These are phyloP conservation scores for Accipiter virgatus DNA, from an alignment of 2,113 vertebrate species.

Conservation along the genomic window DNA sequence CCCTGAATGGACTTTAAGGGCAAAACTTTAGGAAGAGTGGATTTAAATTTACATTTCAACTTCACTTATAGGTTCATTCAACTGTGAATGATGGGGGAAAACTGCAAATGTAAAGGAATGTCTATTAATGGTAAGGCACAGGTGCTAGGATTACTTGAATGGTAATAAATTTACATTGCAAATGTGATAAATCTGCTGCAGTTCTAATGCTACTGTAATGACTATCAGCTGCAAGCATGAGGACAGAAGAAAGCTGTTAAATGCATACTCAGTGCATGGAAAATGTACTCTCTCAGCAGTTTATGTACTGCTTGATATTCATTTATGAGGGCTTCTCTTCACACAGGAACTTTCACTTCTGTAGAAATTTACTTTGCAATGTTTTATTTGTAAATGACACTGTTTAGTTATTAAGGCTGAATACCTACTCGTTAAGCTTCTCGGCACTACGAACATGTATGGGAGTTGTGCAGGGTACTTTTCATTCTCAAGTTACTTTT, in stretches of 20 bases:
- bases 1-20: background rate
- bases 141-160: constrained; percentile 40
- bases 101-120: background rate
- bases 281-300: constrained; percentile 47
- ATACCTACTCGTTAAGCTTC: background rate
- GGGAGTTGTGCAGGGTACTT: background rate
- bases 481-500: background rate
- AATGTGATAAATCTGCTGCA: constrained; percentile 52
- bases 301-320: constrained; percentile 34
- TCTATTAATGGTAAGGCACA: constrained; percentile 38
- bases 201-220: constrained; percentile 48
- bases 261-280: constrained; percentile 28
- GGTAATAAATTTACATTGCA: constrained; percentile 62
- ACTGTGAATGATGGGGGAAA: background rate
- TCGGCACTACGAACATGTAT: background rate
- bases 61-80: constrained; percentile 14
- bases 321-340: constrained; percentile 29
- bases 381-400: constrained; percentile 34
- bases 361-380: constrained; percentile 7
- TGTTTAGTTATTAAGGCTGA: constrained; percentile 10
- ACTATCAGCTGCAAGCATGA: constrained; percentile 54
- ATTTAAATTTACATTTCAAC: constrained; percentile 20
- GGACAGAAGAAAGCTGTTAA: constrained; percentile 40
- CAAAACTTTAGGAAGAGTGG: background rate
- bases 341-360: constrained; percentile 1